These are phyloP conservation scores for Rhagium mordax DNA, from an alignment of 2,888 invertebrate species.

Conservation along the genomic window DNA sequence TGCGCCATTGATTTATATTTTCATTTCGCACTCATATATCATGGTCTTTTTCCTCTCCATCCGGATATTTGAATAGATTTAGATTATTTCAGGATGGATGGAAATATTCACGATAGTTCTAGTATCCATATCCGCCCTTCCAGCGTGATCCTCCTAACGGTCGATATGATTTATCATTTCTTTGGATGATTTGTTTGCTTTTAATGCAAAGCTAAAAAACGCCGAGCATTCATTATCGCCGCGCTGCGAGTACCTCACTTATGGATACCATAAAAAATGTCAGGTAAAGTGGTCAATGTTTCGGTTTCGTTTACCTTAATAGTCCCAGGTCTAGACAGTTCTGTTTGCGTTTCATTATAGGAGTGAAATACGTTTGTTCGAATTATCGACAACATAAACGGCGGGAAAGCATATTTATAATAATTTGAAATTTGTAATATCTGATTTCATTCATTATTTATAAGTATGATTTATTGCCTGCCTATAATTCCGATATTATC, in stretches of 20 bases:
- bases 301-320: too few relatives aligned
- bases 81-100: slow-evolving; percentile 63
- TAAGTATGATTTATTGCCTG: neutral
- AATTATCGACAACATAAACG: neutral
- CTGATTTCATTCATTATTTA: slow-evolving; percentile 2
- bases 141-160: slow-evolving; percentile 27
- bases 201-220: slow-evolving; percentile 38
- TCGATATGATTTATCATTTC: slow-evolving; percentile 43
- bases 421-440: neutral
- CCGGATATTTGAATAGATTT: slow-evolving; percentile 63
- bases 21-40: slow-evolving; percentile 58
- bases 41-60: slow-evolving; percentile 51
- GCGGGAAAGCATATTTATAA: neutral
- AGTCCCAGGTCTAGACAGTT: neutral
- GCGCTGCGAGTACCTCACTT: too few relatives aligned
- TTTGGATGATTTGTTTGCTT: slow-evolving; percentile 42
- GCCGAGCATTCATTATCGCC: too few relatives aligned
- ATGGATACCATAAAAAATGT: too few relatives aligned
- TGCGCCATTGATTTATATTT: slow-evolving; percentile 50
- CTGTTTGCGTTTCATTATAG: neutral
- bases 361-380: neutral
- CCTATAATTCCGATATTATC: neutral
- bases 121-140: slow-evolving; percentile 31
- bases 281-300: too few relatives aligned
- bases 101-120: slow-evolving; percentile 45